Conservation (phyloP, 1,140 invertebrate species). For the Medauroidea extradentata region DNA sequence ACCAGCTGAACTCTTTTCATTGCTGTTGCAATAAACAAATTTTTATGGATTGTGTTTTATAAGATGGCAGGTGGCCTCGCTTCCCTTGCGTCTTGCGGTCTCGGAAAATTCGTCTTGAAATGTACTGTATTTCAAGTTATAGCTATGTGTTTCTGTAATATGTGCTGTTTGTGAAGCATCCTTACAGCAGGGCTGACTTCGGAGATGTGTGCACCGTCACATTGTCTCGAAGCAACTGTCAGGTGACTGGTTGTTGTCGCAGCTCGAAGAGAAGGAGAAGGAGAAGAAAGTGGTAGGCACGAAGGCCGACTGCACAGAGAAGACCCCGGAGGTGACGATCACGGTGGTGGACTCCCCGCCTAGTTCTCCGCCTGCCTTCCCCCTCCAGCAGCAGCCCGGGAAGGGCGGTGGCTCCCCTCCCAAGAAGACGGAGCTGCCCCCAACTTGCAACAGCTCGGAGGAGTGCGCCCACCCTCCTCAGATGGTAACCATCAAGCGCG, state of each 20-base stretch:
- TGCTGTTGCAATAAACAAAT: no score
- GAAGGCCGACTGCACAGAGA: conserved; percentile 42
- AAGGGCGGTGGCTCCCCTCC: no score
- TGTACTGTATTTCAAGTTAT: no score
- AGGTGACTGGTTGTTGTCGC: conserved; percentile 3
- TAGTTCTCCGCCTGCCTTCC: not conserved
- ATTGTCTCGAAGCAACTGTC: no score
- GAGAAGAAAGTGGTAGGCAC: conserved; percentile 46
- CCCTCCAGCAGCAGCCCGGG: conserved; percentile 13
- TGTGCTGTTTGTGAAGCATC: not conserved
- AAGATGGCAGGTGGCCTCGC: no score
- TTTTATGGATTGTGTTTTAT: no score
- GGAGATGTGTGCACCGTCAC: no score
- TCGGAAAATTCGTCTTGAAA: no score
- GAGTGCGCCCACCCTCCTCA: conserved; percentile 37
- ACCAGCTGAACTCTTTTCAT: no score
- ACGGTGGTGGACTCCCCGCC: conserved; percentile 26
- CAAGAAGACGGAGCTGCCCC: conserved; percentile 6
- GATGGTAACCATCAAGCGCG: conserved; percentile 68
- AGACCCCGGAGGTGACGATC: conserved; percentile 49
- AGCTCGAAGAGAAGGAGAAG: conserved; percentile 49
- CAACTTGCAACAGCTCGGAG: no score
- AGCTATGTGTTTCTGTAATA: not conserved
- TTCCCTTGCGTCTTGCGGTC: no score
- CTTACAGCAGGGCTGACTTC: no score